Conservation (phyloP, 2,797 vertebrate genomes). For the Scolopax bukidnonensis region DNA sequence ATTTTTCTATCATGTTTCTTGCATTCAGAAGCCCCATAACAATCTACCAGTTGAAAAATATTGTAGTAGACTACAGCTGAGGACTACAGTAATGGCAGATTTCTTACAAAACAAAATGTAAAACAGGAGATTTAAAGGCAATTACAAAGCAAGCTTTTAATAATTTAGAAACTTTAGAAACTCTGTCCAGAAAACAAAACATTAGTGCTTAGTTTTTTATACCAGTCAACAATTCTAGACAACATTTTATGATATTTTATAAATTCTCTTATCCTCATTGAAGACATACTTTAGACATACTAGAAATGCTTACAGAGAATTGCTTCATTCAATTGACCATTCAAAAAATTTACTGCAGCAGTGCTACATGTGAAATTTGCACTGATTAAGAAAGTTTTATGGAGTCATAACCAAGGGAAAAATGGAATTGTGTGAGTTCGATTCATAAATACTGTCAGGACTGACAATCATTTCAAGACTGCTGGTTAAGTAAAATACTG, state of each 20-base stretch:
- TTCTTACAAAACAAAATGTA: background rate
- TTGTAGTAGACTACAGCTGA: background rate
- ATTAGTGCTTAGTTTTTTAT: background rate
- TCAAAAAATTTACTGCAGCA: constrained; percentile 11
- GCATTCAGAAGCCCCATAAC: background rate
- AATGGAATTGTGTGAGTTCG: constrained; percentile 27
- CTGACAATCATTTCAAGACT: constrained; percentile 21
- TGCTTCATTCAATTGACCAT: background rate
- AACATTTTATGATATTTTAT: background rate
- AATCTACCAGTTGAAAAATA: background rate
- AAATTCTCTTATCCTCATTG: background rate
- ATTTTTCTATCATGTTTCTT: background rate
- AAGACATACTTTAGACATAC: background rate
- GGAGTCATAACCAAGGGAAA: constrained; percentile 23
- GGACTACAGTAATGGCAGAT: background rate
- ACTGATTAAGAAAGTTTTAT: constrained; percentile 50
- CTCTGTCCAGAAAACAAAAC: background rate
- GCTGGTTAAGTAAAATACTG: constrained; percentile 62
- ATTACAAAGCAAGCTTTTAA: background rate
- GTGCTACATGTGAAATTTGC: constrained; percentile 8
- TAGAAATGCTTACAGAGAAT: background rate
- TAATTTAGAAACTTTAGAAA: background rate
- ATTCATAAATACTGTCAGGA: constrained; percentile 33
- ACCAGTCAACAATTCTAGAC: background rate
- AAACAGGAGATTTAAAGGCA: background rate